Evolutionary conservation across 2,888 invertebrate species (phyloP).

Genomic region (Drosophila mercatorum): DNA sequence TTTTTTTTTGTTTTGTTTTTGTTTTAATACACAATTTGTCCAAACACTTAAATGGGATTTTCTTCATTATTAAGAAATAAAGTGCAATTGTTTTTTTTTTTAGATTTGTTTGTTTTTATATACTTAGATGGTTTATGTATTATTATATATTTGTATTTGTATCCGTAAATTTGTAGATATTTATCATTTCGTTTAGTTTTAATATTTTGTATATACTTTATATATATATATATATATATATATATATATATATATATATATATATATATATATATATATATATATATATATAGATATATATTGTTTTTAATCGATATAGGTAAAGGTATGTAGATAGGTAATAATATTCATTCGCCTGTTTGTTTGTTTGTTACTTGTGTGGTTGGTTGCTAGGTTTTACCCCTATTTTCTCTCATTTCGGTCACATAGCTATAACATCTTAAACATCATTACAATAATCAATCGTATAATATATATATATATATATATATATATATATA

Average conservation of each 20-base stretch:
- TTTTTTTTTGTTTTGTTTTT: slow-evolving; percentile 64
- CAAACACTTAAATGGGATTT: slow-evolving; percentile 83
- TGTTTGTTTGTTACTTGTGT: slow-evolving; percentile 49
- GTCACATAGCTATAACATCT: slow-evolving; percentile 79
- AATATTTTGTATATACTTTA: slow-evolving; percentile 64
- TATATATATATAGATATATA: slow-evolving; percentile 25
- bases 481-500: slow-evolving; percentile 10
- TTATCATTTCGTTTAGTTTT: slow-evolving; percentile 65
- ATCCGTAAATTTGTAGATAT: slow-evolving; percentile 77
- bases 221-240: slow-evolving; percentile 42
- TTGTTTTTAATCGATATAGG: slow-evolving; percentile 77
- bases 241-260: slow-evolving; percentile 63
- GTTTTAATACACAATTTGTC: slow-evolving; percentile 80
- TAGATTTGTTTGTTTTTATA: slow-evolving; percentile 56
- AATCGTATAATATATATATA: slow-evolving; percentile 56
- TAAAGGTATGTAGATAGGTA: slow-evolving; percentile 80
- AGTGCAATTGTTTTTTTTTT: slow-evolving; percentile 75
- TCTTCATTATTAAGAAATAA: slow-evolving; percentile 81
- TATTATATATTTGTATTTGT: slow-evolving; percentile 64
- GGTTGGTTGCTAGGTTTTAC: slow-evolving; percentile 58
- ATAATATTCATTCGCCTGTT: slow-evolving; percentile 75
- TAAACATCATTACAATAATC: slow-evolving; percentile 76
- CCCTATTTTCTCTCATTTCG: slow-evolving; percentile 50
- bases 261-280: slow-evolving; percentile 53
- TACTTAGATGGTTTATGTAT: slow-evolving; percentile 61